These are phyloP conservation scores for Chrysotoxum bicinctum DNA, from an alignment of 2,888 invertebrate genomes.

Conservation along the genomic window DNA sequence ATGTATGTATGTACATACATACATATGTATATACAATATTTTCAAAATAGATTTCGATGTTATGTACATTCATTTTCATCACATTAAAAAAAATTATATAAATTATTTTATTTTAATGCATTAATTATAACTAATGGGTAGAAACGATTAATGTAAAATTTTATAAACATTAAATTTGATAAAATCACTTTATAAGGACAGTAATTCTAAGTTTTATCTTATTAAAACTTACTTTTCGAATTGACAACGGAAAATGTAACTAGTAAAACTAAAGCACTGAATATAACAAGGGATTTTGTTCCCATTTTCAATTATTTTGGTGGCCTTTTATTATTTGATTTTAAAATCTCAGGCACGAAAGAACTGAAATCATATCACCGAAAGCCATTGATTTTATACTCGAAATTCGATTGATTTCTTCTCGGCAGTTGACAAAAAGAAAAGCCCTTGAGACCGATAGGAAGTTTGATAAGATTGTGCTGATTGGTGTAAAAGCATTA, in stretches of 20 bases:
- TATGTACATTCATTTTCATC: too few species aligned
- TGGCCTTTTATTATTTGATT: background rate
- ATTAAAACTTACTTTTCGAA: constrained; percentile 59
- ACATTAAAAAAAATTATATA: too few species aligned
- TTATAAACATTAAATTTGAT: background rate
- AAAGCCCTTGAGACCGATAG: constrained; percentile 57
- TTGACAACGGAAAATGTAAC: constrained; percentile 10
- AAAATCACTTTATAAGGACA: background rate
- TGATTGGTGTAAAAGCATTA: constrained; percentile 47
- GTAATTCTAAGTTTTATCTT: background rate
- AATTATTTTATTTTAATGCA: too few species aligned
- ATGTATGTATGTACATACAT: too few species aligned
- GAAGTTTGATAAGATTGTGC: constrained; percentile 64
- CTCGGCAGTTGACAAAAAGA: constrained; percentile 51
- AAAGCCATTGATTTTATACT: constrained; percentile 57
- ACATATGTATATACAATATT: too few species aligned
- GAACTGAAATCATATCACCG: constrained; percentile 44
- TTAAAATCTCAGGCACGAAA: background rate
- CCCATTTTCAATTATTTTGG: constrained; percentile 15
- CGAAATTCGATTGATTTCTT: constrained; percentile 33
- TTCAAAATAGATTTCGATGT: too few species aligned
- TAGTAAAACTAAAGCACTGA: constrained; percentile 35
- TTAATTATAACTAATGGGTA: too few species aligned
- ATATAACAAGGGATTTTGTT: constrained; percentile 5
- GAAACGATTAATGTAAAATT: background rate